Conservation (phyloP, 1,140 invertebrate species). For the Zaprionus nigranus region DNA sequence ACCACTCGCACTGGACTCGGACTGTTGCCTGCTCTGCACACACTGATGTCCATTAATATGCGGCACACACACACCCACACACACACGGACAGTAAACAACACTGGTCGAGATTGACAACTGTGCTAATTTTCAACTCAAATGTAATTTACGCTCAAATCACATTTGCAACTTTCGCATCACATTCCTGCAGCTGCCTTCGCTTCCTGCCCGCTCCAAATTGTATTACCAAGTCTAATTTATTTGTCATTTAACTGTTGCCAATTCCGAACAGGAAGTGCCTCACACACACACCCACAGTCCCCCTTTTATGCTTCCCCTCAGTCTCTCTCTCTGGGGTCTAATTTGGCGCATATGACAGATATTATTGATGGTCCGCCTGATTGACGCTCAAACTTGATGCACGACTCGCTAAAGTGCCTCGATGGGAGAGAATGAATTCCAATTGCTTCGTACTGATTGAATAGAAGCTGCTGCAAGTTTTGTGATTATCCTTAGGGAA, state of each 20-base stretch:
- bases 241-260: constrained; percentile 74
- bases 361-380: constrained; percentile 37
- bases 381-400: constrained; percentile 24
- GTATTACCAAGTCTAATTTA: constrained; percentile 79
- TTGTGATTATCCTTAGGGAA: background rate
- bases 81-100: constrained; percentile 1
- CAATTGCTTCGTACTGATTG: constrained; percentile 10
- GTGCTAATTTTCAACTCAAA: constrained; percentile 78
- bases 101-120: constrained; percentile 69
- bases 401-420: constrained; percentile 12
- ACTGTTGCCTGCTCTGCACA: constrained; percentile 1
- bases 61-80: constrained; percentile 19
- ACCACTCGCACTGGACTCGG: constrained; percentile 5
- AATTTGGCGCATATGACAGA: constrained; percentile 36
- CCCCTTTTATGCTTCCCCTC: background rate
- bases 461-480: constrained; percentile 1
- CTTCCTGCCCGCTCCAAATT: constrained; percentile 38
- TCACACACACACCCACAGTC: background rate
- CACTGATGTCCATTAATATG: constrained; percentile 60
- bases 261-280: constrained; percentile 36
- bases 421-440: background rate
- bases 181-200: background rate
- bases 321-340: constrained; percentile 4
- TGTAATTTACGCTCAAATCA: constrained; percentile 78
- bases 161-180: constrained; percentile 75